Conservation (phyloP, 2,888 invertebrate species). For the Itoplectis maculator region DNA sequence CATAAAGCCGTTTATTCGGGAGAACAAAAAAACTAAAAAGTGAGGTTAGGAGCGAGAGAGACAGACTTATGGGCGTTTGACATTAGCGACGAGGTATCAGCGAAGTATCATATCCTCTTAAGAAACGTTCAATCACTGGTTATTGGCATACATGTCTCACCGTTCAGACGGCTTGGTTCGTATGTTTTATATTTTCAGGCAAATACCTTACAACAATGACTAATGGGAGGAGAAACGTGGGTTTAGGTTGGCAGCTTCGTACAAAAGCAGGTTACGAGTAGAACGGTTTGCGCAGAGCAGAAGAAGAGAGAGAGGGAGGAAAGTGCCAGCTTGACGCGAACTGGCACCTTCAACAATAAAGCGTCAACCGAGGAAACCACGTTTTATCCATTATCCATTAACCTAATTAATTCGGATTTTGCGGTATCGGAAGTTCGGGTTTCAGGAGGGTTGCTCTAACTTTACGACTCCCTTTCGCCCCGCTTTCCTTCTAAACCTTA, state of each 20-base stretch:
- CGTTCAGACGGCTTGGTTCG: not conserved
- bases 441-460: slow-evolving; percentile 51
- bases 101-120: too few relatives aligned
- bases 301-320: slow-evolving; percentile 37
- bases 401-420: slow-evolving; percentile 82
- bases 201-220: not conserved
- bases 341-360: slow-evolving; percentile 77
- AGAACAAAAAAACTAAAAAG: too few relatives aligned
- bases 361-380: slow-evolving; percentile 78
- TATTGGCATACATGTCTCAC: slow-evolving; percentile 6
- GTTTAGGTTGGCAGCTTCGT: slow-evolving; percentile 43
- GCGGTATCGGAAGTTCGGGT: slow-evolving; percentile 76
- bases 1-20: too few relatives aligned
- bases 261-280: slow-evolving; percentile 15
- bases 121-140: not conserved
- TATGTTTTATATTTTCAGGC: too few relatives aligned
- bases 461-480: slow-evolving; percentile 42
- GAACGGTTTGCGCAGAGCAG: slow-evolving; percentile 28
- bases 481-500: slow-evolving; percentile 35
- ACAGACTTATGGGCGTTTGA: too few relatives aligned
- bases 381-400: slow-evolving; percentile 82
- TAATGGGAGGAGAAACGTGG: slow-evolving; percentile 3
- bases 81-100: too few relatives aligned
- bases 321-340: slow-evolving; percentile 43
- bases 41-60: too few relatives aligned